Evolutionary conservation across 2,797 vertebrate species (phyloP), one percentile per base, ranked within the genome.

Genomic region (Bufotes viridis): DNA sequence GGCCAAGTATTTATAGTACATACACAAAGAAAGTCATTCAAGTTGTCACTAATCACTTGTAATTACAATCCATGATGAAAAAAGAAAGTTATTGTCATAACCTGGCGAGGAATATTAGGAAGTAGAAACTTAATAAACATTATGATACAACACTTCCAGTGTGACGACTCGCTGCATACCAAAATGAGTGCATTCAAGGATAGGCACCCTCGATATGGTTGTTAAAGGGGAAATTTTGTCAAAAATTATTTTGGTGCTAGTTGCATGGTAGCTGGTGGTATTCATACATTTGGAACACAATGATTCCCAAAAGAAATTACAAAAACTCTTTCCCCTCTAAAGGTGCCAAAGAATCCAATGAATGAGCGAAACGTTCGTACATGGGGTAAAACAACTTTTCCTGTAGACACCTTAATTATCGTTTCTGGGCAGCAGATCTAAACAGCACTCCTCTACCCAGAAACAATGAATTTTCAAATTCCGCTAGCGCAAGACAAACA

Each of bases 21-120:
- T 15, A 70, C 26, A 88, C 84, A 89, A 89, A 86, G 70, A 75
- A 75, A 88, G 67, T 65, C 84, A 85, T 88, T 88, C 57, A 88
- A 26, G 65, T 22, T 57, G 51, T 60, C 69, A 86, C 86, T 82
- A 86, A 86, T 86, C 79, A 69, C 49, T 69, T 65, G 69, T 86
- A 82, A 89, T 85, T 89, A 89, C 63, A 86, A 89, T 69, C 78
- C 15, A 18, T 69, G 13, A 88, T 61, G 24, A 88, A 53, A 75
- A 24, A 72, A 84, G 69, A 88, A 60, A 82, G 76, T 75, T 78
- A 82, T 89, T 89, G 84, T 89, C 18, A 76, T 26, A 18, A 49
- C 12, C 81, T 86, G 84, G 79, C 70, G 6, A 76, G 42, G 12
- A 74, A 82, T 65, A 57, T 81, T 86, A 82, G 84, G 84, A 89